Evolutionary conservation across 2,797 vertebrate genomes (phyloP), one percentile per base, ranked within the genome.

Genomic region (Neosalanx taihuensis): DNA sequence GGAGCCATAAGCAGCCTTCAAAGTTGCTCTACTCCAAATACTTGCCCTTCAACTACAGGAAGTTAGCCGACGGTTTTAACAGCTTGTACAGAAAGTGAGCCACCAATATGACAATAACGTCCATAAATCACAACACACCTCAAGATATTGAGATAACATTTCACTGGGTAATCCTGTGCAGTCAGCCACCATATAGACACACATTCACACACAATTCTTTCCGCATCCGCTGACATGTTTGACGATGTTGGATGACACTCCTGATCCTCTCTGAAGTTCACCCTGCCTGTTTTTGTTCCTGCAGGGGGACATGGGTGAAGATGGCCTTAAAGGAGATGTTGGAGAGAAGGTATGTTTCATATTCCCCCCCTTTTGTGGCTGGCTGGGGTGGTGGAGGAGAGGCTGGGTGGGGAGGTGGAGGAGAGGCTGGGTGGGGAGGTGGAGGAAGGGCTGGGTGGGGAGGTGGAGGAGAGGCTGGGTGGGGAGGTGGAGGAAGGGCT

Each of bases 261-360:
- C 6, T 66, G 41, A 68, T 62, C 61, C 15, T 18, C 26, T 79
- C 20, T 77, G 33, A 56, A 17, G 15, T 87, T 63, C 79, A 66
- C 67, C 33, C 4, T 18, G 18, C 18, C 49, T 51, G 29, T 6
- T 71, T 46, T 86, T 76, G 0, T 80, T 72, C 49, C 82, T 69
- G 23, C 79, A 99, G 97, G 97, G 97, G 57, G 95, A 98, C 76
- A 82, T 93, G 90, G 97, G 97, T 10, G 94, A 97, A 80, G 92
- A 91, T 10, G 97, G 97, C 23, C 90, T 72, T 4, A 98, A 96
- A 88, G 97, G 97, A 77, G 94, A 96, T 30, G 26, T 86, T 0
- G 97, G 97, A 61, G 94, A 95, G 89, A 99, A 99, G 97, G 97
- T 99, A 95, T 71, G 87, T 75, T 76, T 73, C 29, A 26, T 17